Conservation (phyloP, 2,888 invertebrate genomes). For the Aelia acuminata region DNA sequence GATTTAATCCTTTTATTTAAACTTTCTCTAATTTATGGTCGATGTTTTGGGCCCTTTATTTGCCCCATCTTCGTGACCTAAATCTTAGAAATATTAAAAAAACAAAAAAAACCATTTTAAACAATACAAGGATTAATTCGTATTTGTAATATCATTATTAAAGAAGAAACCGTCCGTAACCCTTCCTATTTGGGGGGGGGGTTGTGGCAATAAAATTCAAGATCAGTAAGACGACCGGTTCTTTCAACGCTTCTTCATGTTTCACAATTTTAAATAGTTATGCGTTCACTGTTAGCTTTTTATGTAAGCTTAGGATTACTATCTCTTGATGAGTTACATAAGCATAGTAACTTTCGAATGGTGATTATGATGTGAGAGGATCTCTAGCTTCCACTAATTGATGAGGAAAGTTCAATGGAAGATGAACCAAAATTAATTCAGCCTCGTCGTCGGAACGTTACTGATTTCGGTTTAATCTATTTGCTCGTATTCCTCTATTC, state of each 20-base stretch:
- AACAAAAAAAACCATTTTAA: too few relatives aligned
- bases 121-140: too few relatives aligned
- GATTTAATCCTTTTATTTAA: too few relatives aligned
- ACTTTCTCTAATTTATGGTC: too few relatives aligned
- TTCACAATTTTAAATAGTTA: slow-evolving; percentile 28
- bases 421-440: background rate
- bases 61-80: too few relatives aligned
- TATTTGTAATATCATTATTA: too few relatives aligned
- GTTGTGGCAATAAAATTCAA: too few relatives aligned
- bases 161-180: too few relatives aligned
- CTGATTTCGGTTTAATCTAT: background rate
- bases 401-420: background rate
- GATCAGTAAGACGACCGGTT: background rate
- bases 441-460: background rate
- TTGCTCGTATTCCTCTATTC: too few relatives aligned
- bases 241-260: background rate
- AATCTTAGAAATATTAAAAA: too few relatives aligned
- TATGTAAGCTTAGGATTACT: background rate
- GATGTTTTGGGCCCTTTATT: too few relatives aligned
- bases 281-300: background rate
- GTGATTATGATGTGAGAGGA: background rate
- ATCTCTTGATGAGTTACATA: background rate
- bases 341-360: background rate
- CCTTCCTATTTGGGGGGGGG: too few relatives aligned
- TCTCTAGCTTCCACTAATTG: background rate